phyloP scores from a whole-genome alignment of 2,797 vertebrate species.

The Spondyliosoma cantharus region DNA sequence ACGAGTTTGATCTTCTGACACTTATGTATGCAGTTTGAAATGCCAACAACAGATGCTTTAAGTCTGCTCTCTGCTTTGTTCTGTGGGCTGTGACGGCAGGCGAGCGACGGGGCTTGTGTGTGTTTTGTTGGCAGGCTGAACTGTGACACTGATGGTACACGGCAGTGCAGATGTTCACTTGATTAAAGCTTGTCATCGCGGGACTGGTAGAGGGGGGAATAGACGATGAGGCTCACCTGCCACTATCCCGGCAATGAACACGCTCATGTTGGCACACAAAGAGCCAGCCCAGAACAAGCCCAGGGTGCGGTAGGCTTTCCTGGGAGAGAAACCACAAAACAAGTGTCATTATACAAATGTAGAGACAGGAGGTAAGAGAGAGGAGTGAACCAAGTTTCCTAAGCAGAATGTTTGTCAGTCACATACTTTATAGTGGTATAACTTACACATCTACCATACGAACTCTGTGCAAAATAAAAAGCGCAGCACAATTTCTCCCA shows the following conservation, averaged over 20 bases:
- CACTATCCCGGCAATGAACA: conserved; percentile 90
- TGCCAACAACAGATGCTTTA: conserved; percentile 70
- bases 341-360: neutral
- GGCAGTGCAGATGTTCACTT: conserved; percentile 74
- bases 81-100: conserved; percentile 38
- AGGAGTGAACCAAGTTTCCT: neutral
- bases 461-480: no score
- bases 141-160: conserved; percentile 67
- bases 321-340: conserved; percentile 63
- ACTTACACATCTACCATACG: neutral
- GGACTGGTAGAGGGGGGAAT: conserved; percentile 28
- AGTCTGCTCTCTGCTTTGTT: conserved; percentile 66
- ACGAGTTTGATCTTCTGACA: conserved; percentile 61
- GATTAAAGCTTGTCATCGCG: conserved; percentile 69
- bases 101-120: conserved; percentile 18
- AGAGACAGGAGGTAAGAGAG: conserved; percentile 1
- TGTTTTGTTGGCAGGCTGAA: conserved; percentile 61
- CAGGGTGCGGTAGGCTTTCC: conserved; percentile 88
- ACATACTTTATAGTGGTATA: neutral
- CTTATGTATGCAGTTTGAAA: conserved; percentile 65
- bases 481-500: neutral
- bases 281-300: conserved; percentile 95
- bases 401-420: neutral
- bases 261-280: conserved; percentile 88
- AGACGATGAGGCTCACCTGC: conserved; percentile 84